These are phyloP conservation scores for Psylliodes chrysocephalus DNA, from an alignment of 2,888 invertebrate genomes.

Conservation along the genomic window DNA sequence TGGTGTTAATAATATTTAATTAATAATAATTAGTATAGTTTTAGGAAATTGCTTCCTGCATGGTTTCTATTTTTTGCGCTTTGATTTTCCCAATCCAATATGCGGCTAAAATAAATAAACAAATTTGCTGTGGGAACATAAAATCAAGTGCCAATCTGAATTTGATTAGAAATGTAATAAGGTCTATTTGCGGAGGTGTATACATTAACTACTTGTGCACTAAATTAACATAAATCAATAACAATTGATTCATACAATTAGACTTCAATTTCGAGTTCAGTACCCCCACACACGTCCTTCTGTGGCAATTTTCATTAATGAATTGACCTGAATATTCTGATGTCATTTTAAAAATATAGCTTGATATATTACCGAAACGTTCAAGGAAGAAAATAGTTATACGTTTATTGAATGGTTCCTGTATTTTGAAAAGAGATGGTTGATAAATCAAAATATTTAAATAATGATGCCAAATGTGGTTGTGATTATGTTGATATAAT, in stretches of 20 bases:
- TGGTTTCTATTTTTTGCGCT: no score
- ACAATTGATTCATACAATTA: conserved; percentile 13
- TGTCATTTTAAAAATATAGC: not conserved
- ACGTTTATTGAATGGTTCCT: not conserved
- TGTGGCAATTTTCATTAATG: conserved; percentile 14
- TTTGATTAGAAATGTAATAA: conserved; percentile 8
- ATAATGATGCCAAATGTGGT: no score
- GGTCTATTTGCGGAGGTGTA: conserved; percentile 3
- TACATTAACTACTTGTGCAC: not conserved
- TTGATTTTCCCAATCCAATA: no score
- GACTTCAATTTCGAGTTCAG: conserved; percentile 12
- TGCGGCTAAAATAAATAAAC: no score
- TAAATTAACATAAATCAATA: conserved; percentile 20
- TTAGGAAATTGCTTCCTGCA: no score
- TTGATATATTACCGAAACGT: not conserved
- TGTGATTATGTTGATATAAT: no score
- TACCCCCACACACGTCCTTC: conserved; percentile 20
- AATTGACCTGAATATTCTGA: not conserved
- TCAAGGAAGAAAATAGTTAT: not conserved
- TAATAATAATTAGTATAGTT: no score
- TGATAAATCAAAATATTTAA: no score
- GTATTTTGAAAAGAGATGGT: no score
- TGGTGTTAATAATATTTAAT: no score
- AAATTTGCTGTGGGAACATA: not conserved
- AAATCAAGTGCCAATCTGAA: not conserved